phyloP scores from a whole-genome alignment of 2,797 vertebrate species.

The Chelon labrosus region DNA sequence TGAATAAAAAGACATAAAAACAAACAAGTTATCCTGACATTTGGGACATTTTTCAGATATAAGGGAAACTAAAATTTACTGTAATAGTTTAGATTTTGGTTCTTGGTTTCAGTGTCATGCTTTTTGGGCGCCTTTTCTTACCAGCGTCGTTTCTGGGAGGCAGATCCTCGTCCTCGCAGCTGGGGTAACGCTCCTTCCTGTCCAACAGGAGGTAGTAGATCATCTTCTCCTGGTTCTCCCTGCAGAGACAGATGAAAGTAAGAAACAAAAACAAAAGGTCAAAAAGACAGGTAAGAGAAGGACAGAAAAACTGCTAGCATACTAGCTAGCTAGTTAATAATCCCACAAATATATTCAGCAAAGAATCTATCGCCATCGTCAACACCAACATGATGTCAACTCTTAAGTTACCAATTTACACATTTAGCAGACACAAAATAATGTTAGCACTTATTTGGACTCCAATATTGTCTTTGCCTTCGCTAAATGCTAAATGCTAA shows the following conservation, averaged over 20 bases:
- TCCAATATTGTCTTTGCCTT: too few species aligned
- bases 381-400: too few species aligned
- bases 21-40: background rate
- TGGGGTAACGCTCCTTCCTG: conserved; percentile 94
- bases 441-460: too few species aligned
- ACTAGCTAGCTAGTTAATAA: too few species aligned
- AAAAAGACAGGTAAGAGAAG: background rate
- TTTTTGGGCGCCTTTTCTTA: conserved; percentile 40
- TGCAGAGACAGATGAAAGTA: conserved; percentile 47
- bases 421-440: too few species aligned
- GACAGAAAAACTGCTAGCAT: too few species aligned
- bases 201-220: conserved; percentile 95
- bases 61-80: too few species aligned
- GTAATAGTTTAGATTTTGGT: background rate
- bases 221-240: conserved; percentile 97
- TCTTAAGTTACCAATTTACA: too few species aligned
- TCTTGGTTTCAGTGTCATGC: background rate
- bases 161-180: conserved; percentile 93
- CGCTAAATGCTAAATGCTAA: too few species aligned
- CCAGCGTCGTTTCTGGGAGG: conserved; percentile 90
- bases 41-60: background rate
- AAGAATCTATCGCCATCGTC: too few species aligned
- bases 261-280: background rate
- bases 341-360: too few species aligned
- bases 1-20: background rate